These are phyloP conservation scores for Chrysolina haemoptera DNA, from an alignment of 2,888 invertebrate genomes.

Conservation along the genomic window DNA sequence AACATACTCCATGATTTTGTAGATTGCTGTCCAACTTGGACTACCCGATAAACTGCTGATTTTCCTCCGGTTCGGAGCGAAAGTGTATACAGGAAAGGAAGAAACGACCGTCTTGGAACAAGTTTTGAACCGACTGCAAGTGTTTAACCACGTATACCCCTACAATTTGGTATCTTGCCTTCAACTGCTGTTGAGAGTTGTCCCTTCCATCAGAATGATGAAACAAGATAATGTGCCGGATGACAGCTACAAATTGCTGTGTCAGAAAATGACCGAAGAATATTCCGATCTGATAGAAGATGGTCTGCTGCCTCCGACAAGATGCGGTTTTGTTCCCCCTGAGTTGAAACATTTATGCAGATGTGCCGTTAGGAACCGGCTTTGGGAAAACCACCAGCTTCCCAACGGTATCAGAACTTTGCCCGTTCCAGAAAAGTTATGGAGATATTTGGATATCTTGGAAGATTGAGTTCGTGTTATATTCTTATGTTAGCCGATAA, in stretches of 20 bases:
- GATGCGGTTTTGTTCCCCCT: slow-evolving; percentile 76
- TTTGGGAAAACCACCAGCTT: slow-evolving; percentile 81
- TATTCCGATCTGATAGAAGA: slow-evolving; percentile 73
- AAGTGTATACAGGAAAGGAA: slow-evolving; percentile 75
- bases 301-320: slow-evolving; percentile 74
- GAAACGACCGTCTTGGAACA: slow-evolving; percentile 76
- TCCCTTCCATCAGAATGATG: slow-evolving; percentile 73
- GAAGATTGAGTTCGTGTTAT: slow-evolving; percentile 72
- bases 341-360: slow-evolving; percentile 84
- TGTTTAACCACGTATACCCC: slow-evolving; percentile 75
- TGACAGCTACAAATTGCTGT: slow-evolving; percentile 52
- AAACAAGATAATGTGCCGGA: slow-evolving; percentile 64
- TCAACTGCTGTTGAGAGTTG: slow-evolving; percentile 77
- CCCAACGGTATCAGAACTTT: slow-evolving; percentile 82
- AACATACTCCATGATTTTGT: slow-evolving; percentile 21
- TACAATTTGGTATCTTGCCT: slow-evolving; percentile 81
- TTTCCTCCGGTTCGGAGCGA: slow-evolving; percentile 81
- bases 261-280: slow-evolving; percentile 56
- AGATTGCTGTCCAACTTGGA: slow-evolving; percentile 78
- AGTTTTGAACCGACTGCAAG: slow-evolving; percentile 66
- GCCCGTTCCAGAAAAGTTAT: slow-evolving; percentile 77
- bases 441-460: slow-evolving; percentile 82
- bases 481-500: neutral
- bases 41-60: slow-evolving; percentile 83
- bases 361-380: slow-evolving; percentile 77